phyloP scores from a whole-genome alignment of 1,140 invertebrate genomes.

The Xylocopa sonorina region DNA sequence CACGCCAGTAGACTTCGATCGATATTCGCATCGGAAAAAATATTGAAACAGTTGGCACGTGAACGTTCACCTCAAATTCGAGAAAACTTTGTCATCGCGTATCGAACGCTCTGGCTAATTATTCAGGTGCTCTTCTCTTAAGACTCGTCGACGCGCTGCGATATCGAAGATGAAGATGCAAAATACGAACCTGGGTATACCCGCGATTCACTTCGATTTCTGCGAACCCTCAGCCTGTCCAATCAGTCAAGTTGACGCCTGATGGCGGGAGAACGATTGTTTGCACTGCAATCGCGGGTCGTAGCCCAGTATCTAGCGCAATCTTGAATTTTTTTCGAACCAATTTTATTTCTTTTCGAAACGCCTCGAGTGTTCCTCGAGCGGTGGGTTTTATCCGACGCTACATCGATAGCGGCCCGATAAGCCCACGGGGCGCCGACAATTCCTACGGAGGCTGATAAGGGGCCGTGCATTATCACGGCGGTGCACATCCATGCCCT shows the following conservation, averaged over 20 bases:
- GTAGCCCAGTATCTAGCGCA: neutral
- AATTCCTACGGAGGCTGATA: slow-evolving; percentile 67
- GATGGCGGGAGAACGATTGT: neutral
- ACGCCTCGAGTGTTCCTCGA: slow-evolving; percentile 36
- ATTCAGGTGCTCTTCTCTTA: neutral
- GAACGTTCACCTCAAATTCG: too few relatives aligned
- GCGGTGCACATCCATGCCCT: slow-evolving; percentile 71
- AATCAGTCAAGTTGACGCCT: neutral
- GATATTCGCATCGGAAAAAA: too few relatives aligned
- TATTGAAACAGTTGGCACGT: neutral
- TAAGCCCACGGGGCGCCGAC: slow-evolving; percentile 23
- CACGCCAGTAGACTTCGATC: too few relatives aligned
- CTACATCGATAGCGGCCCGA: slow-evolving; percentile 43
- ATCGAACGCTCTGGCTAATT: neutral
- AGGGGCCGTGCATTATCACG: slow-evolving; percentile 72
- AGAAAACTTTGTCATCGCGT: neutral
- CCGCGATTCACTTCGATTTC: too few relatives aligned
- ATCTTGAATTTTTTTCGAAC: slow-evolving; percentile 6
- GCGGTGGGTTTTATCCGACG: slow-evolving; percentile 51
- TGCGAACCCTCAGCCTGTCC: too few relatives aligned
- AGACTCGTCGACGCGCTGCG: neutral
- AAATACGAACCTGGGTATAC: too few relatives aligned
- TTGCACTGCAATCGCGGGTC: neutral
- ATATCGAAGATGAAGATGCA: neutral
- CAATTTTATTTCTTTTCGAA: neutral